Evolutionary conservation across 2,888 invertebrate genomes (phyloP), one percentile per base, ranked within the genome.

Genomic region (Epicampocera succincta): DNA sequence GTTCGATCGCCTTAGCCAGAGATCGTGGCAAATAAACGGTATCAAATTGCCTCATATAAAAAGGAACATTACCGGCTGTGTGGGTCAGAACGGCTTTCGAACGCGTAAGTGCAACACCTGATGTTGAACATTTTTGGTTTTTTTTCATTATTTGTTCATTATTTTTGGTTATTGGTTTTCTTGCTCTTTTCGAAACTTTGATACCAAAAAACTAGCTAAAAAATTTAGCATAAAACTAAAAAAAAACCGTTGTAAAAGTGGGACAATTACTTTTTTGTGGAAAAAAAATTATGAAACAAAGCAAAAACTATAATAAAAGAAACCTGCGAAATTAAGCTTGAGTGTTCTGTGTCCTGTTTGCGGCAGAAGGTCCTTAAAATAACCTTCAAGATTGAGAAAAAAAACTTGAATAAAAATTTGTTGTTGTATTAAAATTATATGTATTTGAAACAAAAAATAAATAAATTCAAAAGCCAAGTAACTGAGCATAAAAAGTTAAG

Each of bases 61-160:
- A 91, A 91, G 91, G 90, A 90, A 90, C 88, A 87, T 88, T 89
- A 93, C 92, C 93, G 93, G 93, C 93, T 93, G 93, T 93, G 93
- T 94, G 94, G 94, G 95, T 95, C 97, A 97, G 97, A 97, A 96
- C 96, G 96, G 96, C 97, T 96, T 96, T 96, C 94, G 95, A 96
- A 96, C 96, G 91, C 91, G 97, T 97, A 96, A 97, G 97, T 97
- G 92, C 91, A 92, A 89, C 92, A 92, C 90, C 87, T 88, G 82
- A 87, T 90, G 89, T 90, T 88, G 87, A 87, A 9, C 3, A 8
- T 33, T 33, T 33, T 33, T 33, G 33, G 33, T 85, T 74, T 63
- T 86, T 87, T 84, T 60, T 61, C 69, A 68, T 82, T 80, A 81
- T 52, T 40, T 46, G n/a, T 48, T 61, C 46, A 25, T 61, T 52